phyloP scores from a whole-genome alignment of 2,113 vertebrate species.

The Pterocles orientalis region DNA sequence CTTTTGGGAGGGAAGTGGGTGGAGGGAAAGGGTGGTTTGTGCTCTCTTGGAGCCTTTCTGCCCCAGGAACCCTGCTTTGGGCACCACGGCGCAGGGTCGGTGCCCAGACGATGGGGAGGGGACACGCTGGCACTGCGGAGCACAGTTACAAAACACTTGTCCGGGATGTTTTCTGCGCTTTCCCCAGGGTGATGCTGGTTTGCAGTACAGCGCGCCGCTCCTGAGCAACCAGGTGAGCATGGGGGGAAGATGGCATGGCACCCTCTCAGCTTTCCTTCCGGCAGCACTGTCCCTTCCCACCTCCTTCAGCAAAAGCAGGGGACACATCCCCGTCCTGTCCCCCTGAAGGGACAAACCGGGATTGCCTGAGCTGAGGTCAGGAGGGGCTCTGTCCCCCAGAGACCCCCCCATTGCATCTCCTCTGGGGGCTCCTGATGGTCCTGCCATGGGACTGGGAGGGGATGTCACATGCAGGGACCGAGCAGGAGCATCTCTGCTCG shows the following conservation, averaged over 20 bases:
- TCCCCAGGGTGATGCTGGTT: conserved; percentile 62
- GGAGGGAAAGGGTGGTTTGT: neutral
- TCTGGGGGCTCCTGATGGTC: neutral
- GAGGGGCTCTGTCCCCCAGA: neutral
- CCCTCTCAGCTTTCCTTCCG: neutral
- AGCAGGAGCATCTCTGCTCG: neutral
- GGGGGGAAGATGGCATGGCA: neutral
- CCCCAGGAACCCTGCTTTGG: neutral
- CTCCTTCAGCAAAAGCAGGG: neutral
- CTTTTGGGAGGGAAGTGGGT: neutral
- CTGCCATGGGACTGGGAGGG: neutral
- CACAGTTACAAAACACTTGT: neutral
- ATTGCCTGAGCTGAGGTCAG: neutral
- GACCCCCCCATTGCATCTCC: neutral
- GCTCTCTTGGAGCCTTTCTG: neutral
- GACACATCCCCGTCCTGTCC: neutral
- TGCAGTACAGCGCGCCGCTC: conserved; percentile 68
- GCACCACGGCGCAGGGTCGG: fast-evolving
- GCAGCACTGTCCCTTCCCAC: neutral
- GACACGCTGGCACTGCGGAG: neutral
- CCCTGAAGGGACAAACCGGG: neutral
- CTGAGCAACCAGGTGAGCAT: conserved; percentile 78
- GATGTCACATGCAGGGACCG: neutral
- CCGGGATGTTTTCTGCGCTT: neutral
- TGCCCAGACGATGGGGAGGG: neutral